phyloP scores from a whole-genome alignment of 1,140 invertebrate genomes.

The Solenopsis invicta region DNA sequence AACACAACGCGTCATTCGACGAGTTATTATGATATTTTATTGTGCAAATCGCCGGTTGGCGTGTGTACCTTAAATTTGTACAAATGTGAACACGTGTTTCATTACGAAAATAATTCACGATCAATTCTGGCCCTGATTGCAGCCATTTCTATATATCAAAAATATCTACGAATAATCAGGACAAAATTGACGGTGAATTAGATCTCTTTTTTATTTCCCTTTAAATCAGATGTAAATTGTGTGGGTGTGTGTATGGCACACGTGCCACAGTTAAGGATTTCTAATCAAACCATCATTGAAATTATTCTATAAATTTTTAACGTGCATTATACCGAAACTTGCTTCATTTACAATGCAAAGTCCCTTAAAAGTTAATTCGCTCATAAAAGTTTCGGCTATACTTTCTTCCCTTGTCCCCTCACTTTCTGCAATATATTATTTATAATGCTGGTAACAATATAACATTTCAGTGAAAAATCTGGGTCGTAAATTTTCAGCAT shows the following conservation, averaged over 20 bases:
- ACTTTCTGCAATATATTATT: constrained; percentile 47
- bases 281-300: constrained; percentile 3
- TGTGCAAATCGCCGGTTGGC: neutral
- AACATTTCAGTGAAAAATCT: constrained; percentile 31
- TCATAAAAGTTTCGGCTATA: constrained; percentile 46
- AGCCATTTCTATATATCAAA: constrained; percentile 4
- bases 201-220: neutral
- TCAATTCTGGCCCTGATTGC: constrained; percentile 24
- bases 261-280: neutral
- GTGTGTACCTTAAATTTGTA: constrained; percentile 1
- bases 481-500: constrained; percentile 16
- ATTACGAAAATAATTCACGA: constrained; percentile 8
- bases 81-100: constrained; percentile 15
- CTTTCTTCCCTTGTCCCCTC: neutral
- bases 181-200: neutral
- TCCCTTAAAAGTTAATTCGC: constrained; percentile 37
- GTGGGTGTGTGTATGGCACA: too few relatives aligned
- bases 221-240: neutral
- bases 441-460: constrained; percentile 28
- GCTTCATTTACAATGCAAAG: constrained; percentile 56
- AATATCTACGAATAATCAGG: neutral
- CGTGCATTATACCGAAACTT: constrained; percentile 43
- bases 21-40: constrained; percentile 46
- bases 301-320: constrained; percentile 56
- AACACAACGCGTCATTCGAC: constrained; percentile 20